Percentiles rank a stretch among this genome's conserved stretches.
phyloP scores from a whole-genome alignment of 2,888 invertebrate species.

The Callimorpha dominula region DNA sequence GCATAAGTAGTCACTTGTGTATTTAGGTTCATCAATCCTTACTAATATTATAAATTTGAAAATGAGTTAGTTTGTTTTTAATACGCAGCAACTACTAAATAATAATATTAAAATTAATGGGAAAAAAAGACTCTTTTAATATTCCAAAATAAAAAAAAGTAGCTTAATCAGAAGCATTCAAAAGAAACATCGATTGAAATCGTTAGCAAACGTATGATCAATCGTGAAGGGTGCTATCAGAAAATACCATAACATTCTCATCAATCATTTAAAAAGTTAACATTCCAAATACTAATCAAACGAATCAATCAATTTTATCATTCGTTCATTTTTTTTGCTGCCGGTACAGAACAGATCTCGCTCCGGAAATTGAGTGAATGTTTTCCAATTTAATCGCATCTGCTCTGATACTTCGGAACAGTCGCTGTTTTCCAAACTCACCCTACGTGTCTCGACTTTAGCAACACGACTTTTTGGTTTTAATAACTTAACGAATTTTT shows the following conservation, averaged over 20 bases:
- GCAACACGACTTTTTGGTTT: constrained; percentile 45
- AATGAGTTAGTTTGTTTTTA: too few species aligned
- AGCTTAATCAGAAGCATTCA: not conserved
- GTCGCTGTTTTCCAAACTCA: constrained; percentile 61
- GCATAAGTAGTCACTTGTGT: too few species aligned
- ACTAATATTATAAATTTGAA: too few species aligned
- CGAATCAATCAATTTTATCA: constrained; percentile 26
- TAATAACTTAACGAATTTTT: constrained; percentile 46
- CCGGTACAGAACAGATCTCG: constrained; percentile 70
- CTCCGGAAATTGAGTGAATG: constrained; percentile 86
- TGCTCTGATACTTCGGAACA: constrained; percentile 73
- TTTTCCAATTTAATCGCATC: constrained; percentile 86
- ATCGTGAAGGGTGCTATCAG: not conserved
- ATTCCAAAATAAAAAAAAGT: not conserved
- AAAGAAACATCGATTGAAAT: not conserved
- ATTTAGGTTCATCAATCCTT: too few species aligned
- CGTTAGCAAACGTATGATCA: not conserved
- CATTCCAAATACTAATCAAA: constrained; percentile 22
- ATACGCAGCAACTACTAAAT: too few species aligned
- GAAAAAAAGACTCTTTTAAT: not conserved
- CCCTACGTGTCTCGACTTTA: constrained; percentile 48
- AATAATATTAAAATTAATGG: too few species aligned
- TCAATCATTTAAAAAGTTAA: constrained; percentile 23
- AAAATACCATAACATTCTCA: constrained; percentile 4
- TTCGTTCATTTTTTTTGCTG: constrained; percentile 50